Evolutionary conservation across 2,797 vertebrate species (phyloP), one percentile per base, ranked within the genome.

Genomic region (Rhyacichthys aspro): DNA sequence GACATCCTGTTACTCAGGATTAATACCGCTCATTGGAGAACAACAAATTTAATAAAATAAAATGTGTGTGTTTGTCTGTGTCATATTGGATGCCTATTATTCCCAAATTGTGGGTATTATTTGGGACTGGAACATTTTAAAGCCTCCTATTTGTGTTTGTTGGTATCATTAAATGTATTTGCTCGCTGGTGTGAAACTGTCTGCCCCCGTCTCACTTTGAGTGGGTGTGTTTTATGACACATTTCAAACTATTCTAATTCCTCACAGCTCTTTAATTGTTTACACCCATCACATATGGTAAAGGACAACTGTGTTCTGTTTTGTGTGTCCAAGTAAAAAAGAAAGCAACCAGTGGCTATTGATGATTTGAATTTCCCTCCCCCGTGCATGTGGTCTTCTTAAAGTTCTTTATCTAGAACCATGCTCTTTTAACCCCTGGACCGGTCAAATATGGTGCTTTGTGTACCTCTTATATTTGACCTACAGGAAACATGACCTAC

Each of bases 401-500:
- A 5, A 28, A 28, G 23, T 6, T 28, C 23, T 28, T 28, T 28
- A 28, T 28, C 3, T 28, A 28, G 23, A 32, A 9, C 14, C n/a
- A 32, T 49, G 34, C 3, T 37, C 10, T 15, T 33, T 10, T 19
- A 34, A 37, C 59, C 39, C 64, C 36, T 43, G 48, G 11, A 49
- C 46, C 11, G 17, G 59, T 66, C 66, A 77, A 46, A 85, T 67
- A 71, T 65, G 72, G 73, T 63, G 5, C 67, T 64, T 44, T 39
- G 48, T 5, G 15, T 59, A 57, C 59, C 28, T 63, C 39, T 39
- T 55, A 36, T 42, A 47, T 67, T 66, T 19, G 37, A 84, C 78
- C 54, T 42, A 64, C 54, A 77, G 72, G 72, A 67, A 55, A 54
- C 63, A 37, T 73, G 85, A 82, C 90, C 86, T 88, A 88, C 60